These are phyloP conservation scores for Muraenolepis orangiensis DNA, from an alignment of 2,797 vertebrate species.

Conservation along the genomic window DNA sequence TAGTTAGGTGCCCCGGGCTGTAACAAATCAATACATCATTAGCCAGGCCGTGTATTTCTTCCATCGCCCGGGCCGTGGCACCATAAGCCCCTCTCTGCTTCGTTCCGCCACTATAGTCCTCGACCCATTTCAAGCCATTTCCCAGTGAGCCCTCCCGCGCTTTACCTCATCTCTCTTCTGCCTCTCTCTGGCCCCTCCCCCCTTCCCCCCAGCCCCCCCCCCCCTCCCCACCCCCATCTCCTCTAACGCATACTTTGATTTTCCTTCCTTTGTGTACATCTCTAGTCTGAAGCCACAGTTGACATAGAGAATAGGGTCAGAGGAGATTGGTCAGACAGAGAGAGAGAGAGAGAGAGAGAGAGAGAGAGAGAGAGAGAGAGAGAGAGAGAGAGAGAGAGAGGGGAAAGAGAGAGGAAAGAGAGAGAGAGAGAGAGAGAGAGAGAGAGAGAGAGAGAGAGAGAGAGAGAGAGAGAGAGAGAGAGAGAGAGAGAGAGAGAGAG, in stretches of 20 bases:
- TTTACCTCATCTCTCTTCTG: constrained; percentile 36
- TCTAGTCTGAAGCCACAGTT: too few species aligned
- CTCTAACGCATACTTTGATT: neutral
- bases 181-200: constrained; percentile 40
- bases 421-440: too few species aligned
- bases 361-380: too few species aligned
- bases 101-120: constrained; percentile 16
- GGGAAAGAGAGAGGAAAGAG: too few species aligned
- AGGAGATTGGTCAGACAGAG: too few species aligned
- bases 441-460: too few species aligned
- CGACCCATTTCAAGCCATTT: constrained; percentile 51
- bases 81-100: constrained; percentile 18
- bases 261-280: constrained; percentile 38
- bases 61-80: constrained; percentile 7
- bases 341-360: too few species aligned
- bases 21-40: constrained; percentile 73
- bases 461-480: too few species aligned
- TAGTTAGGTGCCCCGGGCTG: constrained; percentile 53
- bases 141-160: constrained; percentile 39
- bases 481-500: too few species aligned
- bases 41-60: constrained; percentile 44
- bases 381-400: too few species aligned
- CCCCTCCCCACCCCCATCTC: neutral
- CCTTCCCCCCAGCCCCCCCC: constrained; percentile 23
- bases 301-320: too few species aligned